Evolutionary conservation across 2,113 vertebrate genomes (phyloP), one percentile per base, ranked within the genome.

Genomic region (Tringa solitaria): DNA sequence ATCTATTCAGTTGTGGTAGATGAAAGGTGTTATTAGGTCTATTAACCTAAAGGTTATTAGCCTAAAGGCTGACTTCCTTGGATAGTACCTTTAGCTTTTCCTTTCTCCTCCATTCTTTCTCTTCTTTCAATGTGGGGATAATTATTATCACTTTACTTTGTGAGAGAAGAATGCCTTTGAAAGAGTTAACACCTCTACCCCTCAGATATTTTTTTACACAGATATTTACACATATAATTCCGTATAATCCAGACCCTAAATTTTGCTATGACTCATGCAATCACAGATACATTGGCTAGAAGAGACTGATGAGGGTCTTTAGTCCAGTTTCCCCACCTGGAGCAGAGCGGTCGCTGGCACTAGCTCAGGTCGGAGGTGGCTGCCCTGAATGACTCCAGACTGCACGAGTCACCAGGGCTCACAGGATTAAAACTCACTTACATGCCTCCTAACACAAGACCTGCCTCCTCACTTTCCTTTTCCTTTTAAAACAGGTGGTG

Each of bases 171-270:
- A 3, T 26, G 18, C 14, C 32, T 37, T 37, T 73, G 27, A n/a
- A 64, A 35, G 14, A 74, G 4, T 30, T 22, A 50, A 37, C 4
- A 1, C 8, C 37, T 84, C 41, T 61, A 72, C 22, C 15, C 19
- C 14, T 32, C 7, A 67, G 74, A 30, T 30, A 18, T 13, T 30
- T 92, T 48, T 19, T 43, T 43, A 9, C n/a, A 24, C 37, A 7
- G 1, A 2, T 8, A 45, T 8, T 18, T 37, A 8, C 14, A 0
- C 9, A 4, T 1, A 8, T 22, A 56, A 33, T 41, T 51, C n/a
- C 9, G 4, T 11, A 9, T 22, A 57, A 83, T 24, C 23, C 75
- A 83, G 33, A 20, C 9, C 24, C 17, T 43, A 20, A 20, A 18
- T 60, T 72, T 57, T 37, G 35, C 48, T 76, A 2, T 20, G 15